Percentiles rank a stretch among this genome's conserved stretches.
phyloP scores from a whole-genome alignment of 2,113 vertebrate genomes.

The Regulus satrapa region DNA sequence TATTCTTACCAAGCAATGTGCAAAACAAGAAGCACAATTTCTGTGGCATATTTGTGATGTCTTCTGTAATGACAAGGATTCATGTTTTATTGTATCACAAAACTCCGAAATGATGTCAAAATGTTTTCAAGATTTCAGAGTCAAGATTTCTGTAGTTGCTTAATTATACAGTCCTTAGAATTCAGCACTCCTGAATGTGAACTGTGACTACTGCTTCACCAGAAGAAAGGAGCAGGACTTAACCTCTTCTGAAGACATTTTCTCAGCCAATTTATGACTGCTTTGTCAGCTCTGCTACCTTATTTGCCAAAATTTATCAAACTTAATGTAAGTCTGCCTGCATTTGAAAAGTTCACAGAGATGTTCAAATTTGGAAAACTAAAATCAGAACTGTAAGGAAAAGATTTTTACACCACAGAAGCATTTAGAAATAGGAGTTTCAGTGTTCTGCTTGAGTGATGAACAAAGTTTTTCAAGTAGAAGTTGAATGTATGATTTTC shows the following conservation, averaged over 20 bases:
- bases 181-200: neutral
- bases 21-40: neutral
- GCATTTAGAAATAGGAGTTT: neutral
- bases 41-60: neutral
- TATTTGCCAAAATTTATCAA: slow-evolving; percentile 48
- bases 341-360: slow-evolving; percentile 28
- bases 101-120: neutral
- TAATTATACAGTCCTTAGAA: slow-evolving; percentile 26
- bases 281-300: neutral
- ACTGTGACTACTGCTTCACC: neutral
- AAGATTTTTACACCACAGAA: slow-evolving; percentile 1
- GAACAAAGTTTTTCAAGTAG: neutral
- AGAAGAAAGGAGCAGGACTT: neutral
- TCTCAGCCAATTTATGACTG: slow-evolving; percentile 28
- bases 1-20: neutral
- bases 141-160: neutral
- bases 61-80: neutral
- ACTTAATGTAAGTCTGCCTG: neutral
- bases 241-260: slow-evolving; percentile 1
- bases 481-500: neutral
- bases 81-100: neutral
- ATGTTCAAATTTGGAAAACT: neutral
- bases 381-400: neutral
- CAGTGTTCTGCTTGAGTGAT: neutral
- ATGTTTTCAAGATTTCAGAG: neutral